These are phyloP conservation scores for Yoshiicerus persimilis DNA, from an alignment of 1,140 invertebrate genomes.

Conservation along the genomic window DNA sequence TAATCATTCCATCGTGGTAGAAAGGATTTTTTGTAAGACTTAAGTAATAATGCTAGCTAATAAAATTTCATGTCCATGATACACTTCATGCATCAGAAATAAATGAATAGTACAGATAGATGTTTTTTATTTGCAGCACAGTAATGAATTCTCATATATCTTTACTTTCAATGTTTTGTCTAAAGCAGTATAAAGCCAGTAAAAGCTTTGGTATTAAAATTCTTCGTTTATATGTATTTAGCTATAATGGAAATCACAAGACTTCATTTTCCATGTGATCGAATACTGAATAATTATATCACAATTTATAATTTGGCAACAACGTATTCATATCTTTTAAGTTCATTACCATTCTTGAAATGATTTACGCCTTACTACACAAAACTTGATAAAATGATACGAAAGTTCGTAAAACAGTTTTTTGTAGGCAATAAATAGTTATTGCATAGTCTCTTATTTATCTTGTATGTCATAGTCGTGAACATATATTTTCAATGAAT, in stretches of 20 bases:
- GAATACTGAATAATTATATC: not conserved
- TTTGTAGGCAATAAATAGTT: not conserved
- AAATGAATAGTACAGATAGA: too few species aligned
- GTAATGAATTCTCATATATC: not conserved
- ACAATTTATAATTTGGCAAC: slow-evolving; percentile 11
- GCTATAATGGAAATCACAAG: not conserved
- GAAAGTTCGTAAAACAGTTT: not conserved
- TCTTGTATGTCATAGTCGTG: not conserved
- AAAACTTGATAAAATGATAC: too few species aligned
- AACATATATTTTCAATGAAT: not conserved
- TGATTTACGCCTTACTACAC: not conserved
- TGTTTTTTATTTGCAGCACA: not conserved
- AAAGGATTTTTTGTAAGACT: too few species aligned
- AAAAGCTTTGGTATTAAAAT: not conserved
- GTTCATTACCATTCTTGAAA: not conserved
- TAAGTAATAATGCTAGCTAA: too few species aligned
- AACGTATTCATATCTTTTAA: not conserved
- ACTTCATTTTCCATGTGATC: not conserved
- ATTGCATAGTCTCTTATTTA: not conserved
- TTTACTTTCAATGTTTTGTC: too few species aligned
- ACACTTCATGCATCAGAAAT: too few species aligned
- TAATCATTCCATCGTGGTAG: too few species aligned
- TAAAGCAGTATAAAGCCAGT: not conserved
- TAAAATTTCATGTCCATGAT: too few species aligned
- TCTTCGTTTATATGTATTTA: not conserved